These are phyloP conservation scores for Athetis lepigone DNA, from an alignment of 2,888 invertebrate genomes.

Conservation along the genomic window DNA sequence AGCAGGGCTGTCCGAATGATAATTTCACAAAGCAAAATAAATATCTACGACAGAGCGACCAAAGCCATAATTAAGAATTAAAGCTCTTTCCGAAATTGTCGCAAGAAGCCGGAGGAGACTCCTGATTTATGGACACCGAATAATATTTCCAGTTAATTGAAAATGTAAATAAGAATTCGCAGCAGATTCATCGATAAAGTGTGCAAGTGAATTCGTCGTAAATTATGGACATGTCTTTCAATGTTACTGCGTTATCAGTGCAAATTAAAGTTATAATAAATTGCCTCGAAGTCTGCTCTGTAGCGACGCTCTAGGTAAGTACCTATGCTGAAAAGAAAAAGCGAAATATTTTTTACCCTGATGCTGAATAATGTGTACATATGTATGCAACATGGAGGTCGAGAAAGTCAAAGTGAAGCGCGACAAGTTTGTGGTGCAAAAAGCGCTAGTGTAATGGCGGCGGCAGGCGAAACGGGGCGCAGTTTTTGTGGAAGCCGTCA, in stretches of 20 bases:
- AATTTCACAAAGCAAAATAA: slow-evolving; percentile 84
- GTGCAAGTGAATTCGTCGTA: slow-evolving; percentile 67
- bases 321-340: not conserved
- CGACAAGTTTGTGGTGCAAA: slow-evolving; percentile 82
- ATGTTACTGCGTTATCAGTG: slow-evolving; percentile 56
- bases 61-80: slow-evolving; percentile 87
- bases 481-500: slow-evolving; percentile 86
- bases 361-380: slow-evolving; percentile 58
- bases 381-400: slow-evolving; percentile 74
- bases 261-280: slow-evolving; percentile 58
- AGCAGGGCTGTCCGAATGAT: slow-evolving; percentile 70
- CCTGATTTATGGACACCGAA: slow-evolving; percentile 81
- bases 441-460: slow-evolving; percentile 82
- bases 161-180: slow-evolving; percentile 78
- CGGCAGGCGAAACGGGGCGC: slow-evolving; percentile 83
- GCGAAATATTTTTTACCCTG: slow-evolving; percentile 32
- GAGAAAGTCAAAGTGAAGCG: slow-evolving; percentile 83
- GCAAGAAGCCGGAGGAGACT: slow-evolving; percentile 73
- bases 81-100: slow-evolving; percentile 84
- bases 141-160: slow-evolving; percentile 82
- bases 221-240: slow-evolving; percentile 51
- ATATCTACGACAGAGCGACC: slow-evolving; percentile 75
- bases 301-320: slow-evolving; percentile 42
- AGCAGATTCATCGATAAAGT: slow-evolving; percentile 76
- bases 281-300: slow-evolving; percentile 26